phyloP scores from a whole-genome alignment of 2,888 invertebrate species.

The Eristalis intricaria region DNA sequence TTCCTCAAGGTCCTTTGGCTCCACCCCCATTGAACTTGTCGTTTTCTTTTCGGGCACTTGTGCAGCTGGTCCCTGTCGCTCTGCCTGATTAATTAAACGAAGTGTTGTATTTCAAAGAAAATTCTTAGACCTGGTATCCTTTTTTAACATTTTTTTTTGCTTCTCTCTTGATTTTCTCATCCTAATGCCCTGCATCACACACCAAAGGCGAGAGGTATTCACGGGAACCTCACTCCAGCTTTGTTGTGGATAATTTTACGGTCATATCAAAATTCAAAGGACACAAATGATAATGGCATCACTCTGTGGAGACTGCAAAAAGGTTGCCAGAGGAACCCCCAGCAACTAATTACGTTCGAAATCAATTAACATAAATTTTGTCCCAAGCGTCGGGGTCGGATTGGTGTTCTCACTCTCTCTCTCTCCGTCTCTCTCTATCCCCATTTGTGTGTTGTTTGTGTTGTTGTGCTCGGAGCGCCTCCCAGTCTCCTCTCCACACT shows the following conservation, averaged over 20 bases:
- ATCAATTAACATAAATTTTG: conserved; percentile 57
- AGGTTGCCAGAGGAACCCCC: conserved; percentile 29
- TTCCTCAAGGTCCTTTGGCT: conserved; percentile 9
- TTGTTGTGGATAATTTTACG: conserved; percentile 33
- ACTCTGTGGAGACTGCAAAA: conserved; percentile 36
- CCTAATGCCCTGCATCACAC: not conserved
- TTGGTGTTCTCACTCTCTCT: not conserved
- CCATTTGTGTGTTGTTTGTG: not conserved
- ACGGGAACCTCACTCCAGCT: not conserved
- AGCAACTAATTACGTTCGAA: conserved; percentile 51
- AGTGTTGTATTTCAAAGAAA: conserved; percentile 49
- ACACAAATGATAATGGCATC: conserved; percentile 48
- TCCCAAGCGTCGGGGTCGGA: not conserved
- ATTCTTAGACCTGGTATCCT: conserved; percentile 26
- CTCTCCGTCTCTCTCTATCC: not conserved
- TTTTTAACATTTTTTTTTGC: not conserved
- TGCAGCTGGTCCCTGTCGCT: conserved; percentile 30
- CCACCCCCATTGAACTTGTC: not conserved
- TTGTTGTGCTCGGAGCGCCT: not conserved
- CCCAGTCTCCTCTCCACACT: too few relatives aligned
- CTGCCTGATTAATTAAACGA: conserved; percentile 53
- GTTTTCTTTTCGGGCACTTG: conserved; percentile 6
- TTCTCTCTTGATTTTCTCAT: not conserved
- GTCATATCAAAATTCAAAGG: conserved; percentile 61
- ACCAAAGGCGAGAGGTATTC: not conserved